Conservation (phyloP, 35 echinoderm and acorn worm species). For the Lytechinus pictus region DNA sequence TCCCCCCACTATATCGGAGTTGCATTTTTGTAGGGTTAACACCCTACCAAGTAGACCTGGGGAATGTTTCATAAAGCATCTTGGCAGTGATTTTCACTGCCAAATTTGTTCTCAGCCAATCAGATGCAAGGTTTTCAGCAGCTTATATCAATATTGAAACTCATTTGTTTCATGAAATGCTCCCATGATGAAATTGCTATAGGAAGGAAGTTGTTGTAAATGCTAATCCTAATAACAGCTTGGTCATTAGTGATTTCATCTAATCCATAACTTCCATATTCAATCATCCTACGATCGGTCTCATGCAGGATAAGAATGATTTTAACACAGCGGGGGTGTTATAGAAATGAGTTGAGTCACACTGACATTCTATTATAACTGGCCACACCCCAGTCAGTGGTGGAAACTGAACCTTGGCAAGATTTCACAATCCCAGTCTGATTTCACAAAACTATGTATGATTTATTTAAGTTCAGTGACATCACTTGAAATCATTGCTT, state of each 20-base stretch:
- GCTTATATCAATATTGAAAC: no score
- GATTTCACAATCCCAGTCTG: no score
- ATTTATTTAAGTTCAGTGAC: no score
- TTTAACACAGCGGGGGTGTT: not conserved
- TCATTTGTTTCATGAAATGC: no score
- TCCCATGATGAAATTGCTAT: no score
- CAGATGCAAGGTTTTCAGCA: no score
- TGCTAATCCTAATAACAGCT: not conserved
- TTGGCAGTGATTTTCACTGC: no score
- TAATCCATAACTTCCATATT: not conserved
- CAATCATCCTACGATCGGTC: not conserved
- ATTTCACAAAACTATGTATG: no score
- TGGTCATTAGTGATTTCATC: not conserved
- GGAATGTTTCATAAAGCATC: no score
- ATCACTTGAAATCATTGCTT: not conserved
- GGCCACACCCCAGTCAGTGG: not conserved
- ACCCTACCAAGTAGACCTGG: not conserved
- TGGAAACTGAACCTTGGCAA: not conserved
- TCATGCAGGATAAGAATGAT: not conserved
- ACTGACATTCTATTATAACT: not conserved
- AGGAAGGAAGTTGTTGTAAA: conserved; percentile 3
- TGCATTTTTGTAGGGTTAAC: not conserved
- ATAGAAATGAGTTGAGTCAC: not conserved
- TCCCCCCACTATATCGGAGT: not conserved
- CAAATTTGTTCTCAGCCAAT: no score